Evolutionary conservation across 1,140 invertebrate genomes (phyloP), one percentile per base, ranked within the genome.

Genomic region (Marisa cornuarietis): DNA sequence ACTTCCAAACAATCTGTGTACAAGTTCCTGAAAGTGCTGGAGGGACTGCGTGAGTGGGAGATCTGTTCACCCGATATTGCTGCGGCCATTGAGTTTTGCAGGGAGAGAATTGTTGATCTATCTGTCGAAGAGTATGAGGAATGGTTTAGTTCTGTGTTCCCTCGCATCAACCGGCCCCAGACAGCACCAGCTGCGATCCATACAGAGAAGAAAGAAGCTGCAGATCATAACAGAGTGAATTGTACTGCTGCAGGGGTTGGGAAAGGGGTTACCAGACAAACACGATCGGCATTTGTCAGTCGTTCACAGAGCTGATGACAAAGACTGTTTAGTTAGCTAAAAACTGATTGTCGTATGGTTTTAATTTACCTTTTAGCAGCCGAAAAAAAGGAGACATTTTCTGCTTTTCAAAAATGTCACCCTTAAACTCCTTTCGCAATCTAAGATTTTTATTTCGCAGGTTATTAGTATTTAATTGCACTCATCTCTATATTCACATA

Each of bases 11-110:
- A 89, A 71, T 89, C 88, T 68, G 86, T 86, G 14, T 85, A 86
- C 68, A 90, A 90, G 72, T 90, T 91, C 74, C 79, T 90, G 20
- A 88, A 88, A 74, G 88, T 90, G 24, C 85, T 91, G 31, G 84
- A 85, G 58, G 76, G 81, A 10, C 82, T 91, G 0, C 79, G 88
- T 20, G 84, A 86, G 42, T 91, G 91, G 91, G 90, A 91, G 78
- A 90, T 91, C 58, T 90, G 90, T 74, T 85, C 84, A 66, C 91
- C 91, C 4, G 89, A 91, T 71, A 86, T 91, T 26, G 85, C 85
- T 63, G 88, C 90, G 11, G 89, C 91, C 13, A 86, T 91, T 26
- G 91, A 91, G 81, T 91, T 91, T 81, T 91, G 89, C 80, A 84
- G 91, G 16, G 88, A 87, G 71, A 87, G 85, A 78, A 89, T 91